Conservation (phyloP, 1,140 invertebrate genomes). For the Cotesia chilonis region DNA sequence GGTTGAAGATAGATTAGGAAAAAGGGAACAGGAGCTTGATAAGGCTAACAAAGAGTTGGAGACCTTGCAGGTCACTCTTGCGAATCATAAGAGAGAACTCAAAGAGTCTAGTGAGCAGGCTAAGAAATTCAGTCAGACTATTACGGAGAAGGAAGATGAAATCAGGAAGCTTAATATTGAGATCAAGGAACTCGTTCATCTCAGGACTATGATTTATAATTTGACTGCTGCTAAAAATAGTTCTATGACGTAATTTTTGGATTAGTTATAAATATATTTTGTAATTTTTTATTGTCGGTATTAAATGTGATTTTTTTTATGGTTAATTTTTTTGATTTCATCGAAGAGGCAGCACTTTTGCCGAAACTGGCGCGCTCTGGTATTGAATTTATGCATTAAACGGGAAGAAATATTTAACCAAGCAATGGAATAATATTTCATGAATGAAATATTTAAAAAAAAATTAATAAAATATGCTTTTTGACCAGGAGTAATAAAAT, state of each 20-base stretch:
- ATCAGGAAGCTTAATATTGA: slow-evolving; percentile 49
- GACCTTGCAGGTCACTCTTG: slow-evolving; percentile 46
- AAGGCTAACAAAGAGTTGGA: slow-evolving; percentile 48
- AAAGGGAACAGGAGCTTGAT: slow-evolving; percentile 46
- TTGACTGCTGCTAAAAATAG: slow-evolving; percentile 54
- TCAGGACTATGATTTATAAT: slow-evolving; percentile 59
- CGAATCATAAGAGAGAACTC: slow-evolving; percentile 51
- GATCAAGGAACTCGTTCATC: slow-evolving; percentile 52
- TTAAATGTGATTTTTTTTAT: too few relatives aligned
- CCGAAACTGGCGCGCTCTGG: too few relatives aligned
- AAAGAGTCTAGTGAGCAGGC: slow-evolving; percentile 49
- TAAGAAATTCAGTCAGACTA: slow-evolving; percentile 45
- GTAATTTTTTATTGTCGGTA: too few relatives aligned
- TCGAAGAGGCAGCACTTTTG: too few relatives aligned
- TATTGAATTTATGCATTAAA: too few relatives aligned
- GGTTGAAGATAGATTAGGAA: slow-evolving; percentile 3
- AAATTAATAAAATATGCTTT: too few relatives aligned
- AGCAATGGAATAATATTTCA: too few relatives aligned
- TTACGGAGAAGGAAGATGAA: slow-evolving; percentile 51
- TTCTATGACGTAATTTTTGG: not conserved
- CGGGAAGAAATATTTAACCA: too few relatives aligned
- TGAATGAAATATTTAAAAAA: too few relatives aligned
- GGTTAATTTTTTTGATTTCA: too few relatives aligned
- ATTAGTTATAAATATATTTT: too few relatives aligned
- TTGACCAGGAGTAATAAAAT: too few relatives aligned